Percentiles rank a stretch among this genome's conserved stretches.
Evolutionary conservation across 2,888 invertebrate species (phyloP).

Genomic region (Tortricodes alternella): DNA sequence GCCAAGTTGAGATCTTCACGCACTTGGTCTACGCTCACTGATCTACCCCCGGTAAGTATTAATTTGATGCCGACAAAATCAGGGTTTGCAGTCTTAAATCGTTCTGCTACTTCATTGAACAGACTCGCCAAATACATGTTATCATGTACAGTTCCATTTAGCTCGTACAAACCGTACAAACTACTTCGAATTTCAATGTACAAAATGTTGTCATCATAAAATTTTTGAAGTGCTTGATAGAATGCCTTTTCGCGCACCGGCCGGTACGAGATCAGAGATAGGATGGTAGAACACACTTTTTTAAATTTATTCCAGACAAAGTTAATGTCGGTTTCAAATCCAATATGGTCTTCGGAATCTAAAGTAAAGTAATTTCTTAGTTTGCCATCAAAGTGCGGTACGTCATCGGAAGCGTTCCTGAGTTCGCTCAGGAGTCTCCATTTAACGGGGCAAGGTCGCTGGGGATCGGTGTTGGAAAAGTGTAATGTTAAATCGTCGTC

Average conservation of each 20-base stretch:
- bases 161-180: constrained; percentile 84
- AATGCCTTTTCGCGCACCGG: constrained; percentile 86
- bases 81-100: constrained; percentile 83
- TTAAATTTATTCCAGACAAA: constrained; percentile 84
- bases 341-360: constrained; percentile 70
- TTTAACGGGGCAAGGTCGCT: constrained; percentile 41
- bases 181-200: constrained; percentile 87
- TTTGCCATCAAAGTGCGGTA: constrained; percentile 73
- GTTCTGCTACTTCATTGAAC: constrained; percentile 80
- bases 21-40: neutral
- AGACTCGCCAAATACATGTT: constrained; percentile 81
- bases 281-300: constrained; percentile 79
- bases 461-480: constrained; percentile 55
- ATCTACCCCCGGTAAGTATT: constrained; percentile 86
- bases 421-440: constrained; percentile 79
- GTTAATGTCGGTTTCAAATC: constrained; percentile 76
- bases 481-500: constrained; percentile 41
- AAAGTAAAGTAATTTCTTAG: constrained; percentile 82
- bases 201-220: constrained; percentile 86
- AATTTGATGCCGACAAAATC: constrained; percentile 86
- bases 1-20: constrained; percentile 67
- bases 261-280: constrained; percentile 81
- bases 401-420: constrained; percentile 60
- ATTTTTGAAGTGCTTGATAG: constrained; percentile 83
- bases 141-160: constrained; percentile 83